Percentiles rank a stretch among this genome's conserved stretches.
phyloP scores from a whole-genome alignment of 1,140 invertebrate species.

The Lordiphosa clarofinis region DNA sequence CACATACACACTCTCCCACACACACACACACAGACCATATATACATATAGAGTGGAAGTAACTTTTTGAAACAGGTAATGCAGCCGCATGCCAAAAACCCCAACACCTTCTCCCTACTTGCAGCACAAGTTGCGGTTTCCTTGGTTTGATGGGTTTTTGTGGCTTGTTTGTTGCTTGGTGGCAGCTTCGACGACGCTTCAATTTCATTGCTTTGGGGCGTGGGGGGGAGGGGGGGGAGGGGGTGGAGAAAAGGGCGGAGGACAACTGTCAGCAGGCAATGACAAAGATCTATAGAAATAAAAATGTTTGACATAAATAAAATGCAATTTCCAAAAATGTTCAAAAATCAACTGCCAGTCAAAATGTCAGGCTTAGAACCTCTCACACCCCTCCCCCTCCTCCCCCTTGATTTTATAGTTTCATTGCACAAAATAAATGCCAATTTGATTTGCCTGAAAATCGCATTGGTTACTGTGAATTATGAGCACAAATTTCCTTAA shows the following conservation, averaged over 20 bases:
- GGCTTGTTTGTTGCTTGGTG: conserved; percentile 46
- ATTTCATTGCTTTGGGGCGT: conserved; percentile 4
- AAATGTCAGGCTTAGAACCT: conserved; percentile 29
- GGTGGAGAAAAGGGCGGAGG: neutral
- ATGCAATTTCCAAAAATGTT: conserved; percentile 38
- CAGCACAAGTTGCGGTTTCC: conserved; percentile 32
- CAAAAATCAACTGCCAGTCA: conserved; percentile 43
- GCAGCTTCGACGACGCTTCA: conserved; percentile 14
- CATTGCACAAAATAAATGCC: too few relatives aligned
- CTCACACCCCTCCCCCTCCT: neutral
- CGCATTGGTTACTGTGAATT: too few relatives aligned
- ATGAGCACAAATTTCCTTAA: too few relatives aligned
- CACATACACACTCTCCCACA: neutral
- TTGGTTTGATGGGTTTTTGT: conserved; percentile 49
- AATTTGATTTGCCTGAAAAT: too few relatives aligned
- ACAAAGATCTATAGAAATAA: conserved; percentile 45
- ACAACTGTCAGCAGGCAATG: conserved; percentile 33
- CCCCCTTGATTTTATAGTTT: conserved; percentile 11
- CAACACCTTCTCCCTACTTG: neutral
- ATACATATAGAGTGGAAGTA: conserved; percentile 21
- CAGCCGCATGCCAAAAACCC: conserved; percentile 4
- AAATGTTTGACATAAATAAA: conserved; percentile 43
- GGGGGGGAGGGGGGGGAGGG: neutral
- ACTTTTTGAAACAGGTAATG: conserved; percentile 27
- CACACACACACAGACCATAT: too few relatives aligned